Conservation (phyloP, 2,797 vertebrate species). For the Lithobates pipiens region DNA sequence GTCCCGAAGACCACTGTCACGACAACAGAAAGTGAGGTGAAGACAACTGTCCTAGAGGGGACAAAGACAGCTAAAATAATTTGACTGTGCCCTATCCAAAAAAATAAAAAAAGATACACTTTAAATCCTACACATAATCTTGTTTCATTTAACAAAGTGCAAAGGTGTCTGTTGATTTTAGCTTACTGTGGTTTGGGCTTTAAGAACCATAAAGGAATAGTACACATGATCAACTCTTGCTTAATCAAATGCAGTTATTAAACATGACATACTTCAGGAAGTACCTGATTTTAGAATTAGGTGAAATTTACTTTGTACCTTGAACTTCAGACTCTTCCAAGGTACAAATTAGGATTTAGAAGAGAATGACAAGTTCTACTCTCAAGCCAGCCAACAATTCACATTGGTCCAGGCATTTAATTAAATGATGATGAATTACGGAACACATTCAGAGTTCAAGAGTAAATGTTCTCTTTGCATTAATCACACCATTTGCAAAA, state of each 20-base stretch:
- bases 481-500: constrained; percentile 1
- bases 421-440: constrained; percentile 11
- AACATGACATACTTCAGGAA: constrained; percentile 4
- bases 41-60: no score
- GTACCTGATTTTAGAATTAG: neutral
- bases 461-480: constrained; percentile 1
- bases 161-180: no score
- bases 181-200: no score
- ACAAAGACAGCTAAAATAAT: no score
- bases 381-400: neutral
- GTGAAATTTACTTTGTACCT: neutral
- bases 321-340: neutral
- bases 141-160: no score
- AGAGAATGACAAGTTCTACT: constrained; percentile 3
- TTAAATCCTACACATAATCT: no score
- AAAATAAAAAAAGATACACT: no score
- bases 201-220: neutral
- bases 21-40: no score
- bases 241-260: neutral
- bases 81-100: no score
- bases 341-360: neutral
- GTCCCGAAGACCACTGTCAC: no score
- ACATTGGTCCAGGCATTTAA: neutral
- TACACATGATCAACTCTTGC: neutral
- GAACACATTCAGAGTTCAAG: neutral